These are phyloP conservation scores for Ypsolopha sequella DNA, from an alignment of 2,888 invertebrate species.

Conservation along the genomic window DNA sequence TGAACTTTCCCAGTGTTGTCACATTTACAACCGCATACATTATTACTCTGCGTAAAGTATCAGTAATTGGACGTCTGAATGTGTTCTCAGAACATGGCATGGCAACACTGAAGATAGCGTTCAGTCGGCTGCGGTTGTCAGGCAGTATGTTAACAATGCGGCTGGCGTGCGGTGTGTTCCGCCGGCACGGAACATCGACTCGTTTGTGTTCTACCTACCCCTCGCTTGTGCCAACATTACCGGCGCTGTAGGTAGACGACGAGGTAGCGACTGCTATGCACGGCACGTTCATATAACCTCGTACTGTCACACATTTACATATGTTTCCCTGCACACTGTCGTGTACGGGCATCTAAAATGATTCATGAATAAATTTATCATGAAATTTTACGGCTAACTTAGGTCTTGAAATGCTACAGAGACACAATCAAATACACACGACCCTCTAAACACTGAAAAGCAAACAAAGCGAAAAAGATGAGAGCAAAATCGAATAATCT, in stretches of 20 bases:
- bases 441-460: constrained; percentile 29
- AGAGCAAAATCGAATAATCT: constrained; percentile 44
- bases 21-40: background rate
- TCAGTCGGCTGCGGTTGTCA: constrained; percentile 20
- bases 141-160: constrained; percentile 42
- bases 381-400: constrained; percentile 60
- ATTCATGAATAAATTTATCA: constrained; percentile 68
- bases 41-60: background rate
- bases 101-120: background rate
- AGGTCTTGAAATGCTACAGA: constrained; percentile 32
- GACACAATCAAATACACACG: constrained; percentile 32
- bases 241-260: constrained; percentile 3
- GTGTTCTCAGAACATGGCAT: background rate
- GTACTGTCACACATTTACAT: constrained; percentile 65
- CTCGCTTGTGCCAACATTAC: constrained; percentile 9
- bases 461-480: constrained; percentile 32
- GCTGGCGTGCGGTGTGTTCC: constrained; percentile 19
- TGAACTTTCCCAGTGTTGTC: constrained; percentile 8
- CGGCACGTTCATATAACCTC: constrained; percentile 13
- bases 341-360: constrained; percentile 63
- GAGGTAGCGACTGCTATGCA: background rate
- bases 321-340: constrained; percentile 41
- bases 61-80: background rate
- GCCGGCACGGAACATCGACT: background rate
- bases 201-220: background rate